Evolutionary conservation across 2,888 invertebrate species (phyloP).

Genomic region (Archaeoteleia sp.): DNA sequence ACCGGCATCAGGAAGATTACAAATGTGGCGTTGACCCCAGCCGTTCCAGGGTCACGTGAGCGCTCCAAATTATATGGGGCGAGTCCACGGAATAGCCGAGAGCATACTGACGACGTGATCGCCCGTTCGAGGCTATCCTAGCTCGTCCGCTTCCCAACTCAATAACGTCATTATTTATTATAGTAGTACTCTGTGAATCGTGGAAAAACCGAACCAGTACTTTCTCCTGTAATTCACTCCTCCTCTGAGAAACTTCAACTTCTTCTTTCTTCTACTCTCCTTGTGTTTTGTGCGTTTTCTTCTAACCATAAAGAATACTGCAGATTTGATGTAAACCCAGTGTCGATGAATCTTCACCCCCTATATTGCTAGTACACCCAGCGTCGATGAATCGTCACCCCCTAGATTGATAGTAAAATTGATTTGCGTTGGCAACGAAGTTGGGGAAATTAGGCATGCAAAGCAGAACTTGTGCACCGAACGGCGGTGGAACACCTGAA

Average conservation of each 20-base stretch:
- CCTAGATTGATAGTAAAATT: no score
- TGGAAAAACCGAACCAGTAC: slow-evolving; percentile 46
- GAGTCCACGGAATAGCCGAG: slow-evolving; percentile 64
- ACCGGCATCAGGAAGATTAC: slow-evolving; percentile 70
- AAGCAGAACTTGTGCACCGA: no score
- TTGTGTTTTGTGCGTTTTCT: no score
- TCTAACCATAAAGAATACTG: no score
- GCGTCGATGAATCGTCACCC: no score
- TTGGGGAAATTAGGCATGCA: no score
- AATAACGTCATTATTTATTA: slow-evolving; percentile 55
- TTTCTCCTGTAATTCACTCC: slow-evolving; percentile 47
- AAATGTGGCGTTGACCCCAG: slow-evolving; percentile 71
- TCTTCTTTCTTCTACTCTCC: not conserved
- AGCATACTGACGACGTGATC: slow-evolving; percentile 67
- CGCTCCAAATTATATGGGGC: slow-evolving; percentile 73
- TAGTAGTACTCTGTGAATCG: slow-evolving; percentile 44
- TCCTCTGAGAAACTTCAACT: slow-evolving; percentile 39
- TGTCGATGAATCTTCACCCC: no score
- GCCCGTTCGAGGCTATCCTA: slow-evolving; percentile 62
- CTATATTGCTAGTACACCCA: no score
- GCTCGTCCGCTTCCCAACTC: slow-evolving; percentile 63
- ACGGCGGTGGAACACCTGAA: no score
- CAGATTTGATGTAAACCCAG: no score
- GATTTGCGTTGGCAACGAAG: no score
- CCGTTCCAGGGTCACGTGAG: slow-evolving; percentile 71